Base-by-base conservation (phyloP, 2,113 vertebrate genomes). In the Clupea harengus region DNA sequence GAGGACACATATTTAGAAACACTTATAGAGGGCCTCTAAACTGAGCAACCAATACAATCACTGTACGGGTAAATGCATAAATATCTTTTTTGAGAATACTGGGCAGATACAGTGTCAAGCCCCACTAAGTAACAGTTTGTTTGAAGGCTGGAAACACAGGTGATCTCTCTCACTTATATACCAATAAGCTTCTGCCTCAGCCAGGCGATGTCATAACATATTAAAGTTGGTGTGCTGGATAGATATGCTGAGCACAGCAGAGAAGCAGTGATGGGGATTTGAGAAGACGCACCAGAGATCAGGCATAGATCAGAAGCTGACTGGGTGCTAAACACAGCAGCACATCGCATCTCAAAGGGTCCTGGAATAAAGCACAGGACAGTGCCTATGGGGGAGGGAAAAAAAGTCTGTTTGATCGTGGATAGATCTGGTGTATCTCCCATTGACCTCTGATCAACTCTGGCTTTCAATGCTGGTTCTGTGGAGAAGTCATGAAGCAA, bases 81-180 rank as follows among this genome's bases (percentile, higher is more conserved):
- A 75, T 75, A 75, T 75, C 67, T 75, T 75, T 75, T 75, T 3
- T 15, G 67, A 75, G 67, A 75, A 17, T 15, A 17, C 13, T 13
- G 28, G 67, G 22, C 22, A 17, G 18, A 75, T 75, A 75, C 67
- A 75, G 28, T 75, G 13, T 75, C 25, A 75, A 75, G 39, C 15
- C 39, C 28, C 9, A 32, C 15, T 22, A 64, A 64, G 60, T 82
- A 85, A 17, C 57, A 75, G 52, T 85, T 75, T 67, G 45, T 82
- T 84, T 54, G 54, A 85, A 90, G 87, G 86, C 75, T 81, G 81
- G 67, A 82, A 4, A 46, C 9, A 46, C 45, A 8, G 10, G 7
- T 49, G 49, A 81, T 81, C 60, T 83, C 47, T 28, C 60, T 52
- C 45, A 28, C 22, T 39, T 25, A 39, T 17, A 28, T 46, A 28